Conservation (phyloP, 1,140 invertebrate species). For the Schlechtendalia chinensis region DNA sequence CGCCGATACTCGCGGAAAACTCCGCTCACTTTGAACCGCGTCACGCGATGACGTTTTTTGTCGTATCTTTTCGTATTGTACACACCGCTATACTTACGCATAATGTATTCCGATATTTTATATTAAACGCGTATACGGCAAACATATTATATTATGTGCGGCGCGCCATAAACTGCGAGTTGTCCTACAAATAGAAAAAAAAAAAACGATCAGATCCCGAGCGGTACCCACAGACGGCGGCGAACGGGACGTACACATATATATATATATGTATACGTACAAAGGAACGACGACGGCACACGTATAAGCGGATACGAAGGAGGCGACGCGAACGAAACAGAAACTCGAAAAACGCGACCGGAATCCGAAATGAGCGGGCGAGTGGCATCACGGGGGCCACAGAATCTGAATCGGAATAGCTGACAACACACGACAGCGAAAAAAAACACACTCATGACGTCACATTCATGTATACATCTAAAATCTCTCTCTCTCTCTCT, state of each 20-base stretch:
- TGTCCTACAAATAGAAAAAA: conserved; percentile 25
- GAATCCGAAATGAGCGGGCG: conserved; percentile 39
- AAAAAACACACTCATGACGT: conserved; percentile 18
- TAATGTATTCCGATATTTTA: conserved; percentile 7
- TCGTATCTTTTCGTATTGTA: neutral
- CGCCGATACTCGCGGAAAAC: too few relatives aligned
- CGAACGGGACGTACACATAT: too few relatives aligned
- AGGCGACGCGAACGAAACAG: conserved; percentile 37
- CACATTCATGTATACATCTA: conserved; percentile 22
- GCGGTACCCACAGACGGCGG: neutral
- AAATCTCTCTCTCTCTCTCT: neutral
- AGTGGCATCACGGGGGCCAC: conserved; percentile 14
- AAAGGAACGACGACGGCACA: neutral
- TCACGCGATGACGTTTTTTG: neutral
- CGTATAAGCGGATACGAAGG: neutral
- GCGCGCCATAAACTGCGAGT: neutral
- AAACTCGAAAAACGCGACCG: conserved; percentile 45
- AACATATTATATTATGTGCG: neutral
- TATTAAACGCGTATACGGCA: neutral
- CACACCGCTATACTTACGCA: neutral
- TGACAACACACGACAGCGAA: neutral
- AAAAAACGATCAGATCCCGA: conserved; percentile 3
- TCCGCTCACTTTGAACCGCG: too few relatives aligned
- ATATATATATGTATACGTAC: neutral
- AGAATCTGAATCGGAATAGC: conserved; percentile 39